Conservation (phyloP, 2,797 vertebrate species). For the Tamandua tetradactyla region DNA sequence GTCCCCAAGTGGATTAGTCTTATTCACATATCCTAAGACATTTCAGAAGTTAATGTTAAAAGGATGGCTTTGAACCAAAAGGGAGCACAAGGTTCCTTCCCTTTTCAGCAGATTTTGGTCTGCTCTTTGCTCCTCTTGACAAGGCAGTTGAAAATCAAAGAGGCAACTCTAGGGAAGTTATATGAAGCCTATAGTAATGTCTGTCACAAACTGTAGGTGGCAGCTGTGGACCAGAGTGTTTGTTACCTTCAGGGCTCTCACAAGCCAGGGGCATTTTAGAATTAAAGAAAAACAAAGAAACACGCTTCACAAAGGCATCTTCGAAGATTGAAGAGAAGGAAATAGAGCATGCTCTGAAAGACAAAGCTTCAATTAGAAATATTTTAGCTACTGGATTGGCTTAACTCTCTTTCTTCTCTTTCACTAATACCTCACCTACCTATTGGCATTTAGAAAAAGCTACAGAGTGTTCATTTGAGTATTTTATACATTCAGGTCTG, state of each 20-base stretch:
- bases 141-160: too few species aligned
- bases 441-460: too few species aligned
- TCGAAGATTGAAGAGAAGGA: constrained; percentile 94
- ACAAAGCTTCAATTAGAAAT: constrained; percentile 91
- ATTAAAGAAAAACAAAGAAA: constrained; percentile 93
- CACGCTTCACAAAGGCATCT: constrained; percentile 94
- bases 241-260: constrained; percentile 93
- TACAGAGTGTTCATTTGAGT: too few species aligned
- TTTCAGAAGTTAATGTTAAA: constrained; percentile 95
- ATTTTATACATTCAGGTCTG: too few species aligned
- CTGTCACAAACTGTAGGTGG: constrained; percentile 90
- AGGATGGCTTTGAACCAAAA: too few species aligned
- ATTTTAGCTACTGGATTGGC: constrained; percentile 90
- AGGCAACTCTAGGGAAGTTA: constrained; percentile 89
- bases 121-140: too few species aligned
- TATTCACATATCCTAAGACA: constrained; percentile 91
- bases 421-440: neutral
- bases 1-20: constrained; percentile 85
- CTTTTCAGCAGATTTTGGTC: too few species aligned
- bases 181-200: constrained; percentile 92
- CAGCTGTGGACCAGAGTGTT: constrained; percentile 88
- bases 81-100: too few species aligned
- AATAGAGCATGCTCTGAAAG: too few species aligned
- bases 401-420: constrained; percentile 38
- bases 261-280: constrained; percentile 93